Percentiles rank a stretch among this genome's conserved stretches.
phyloP scores from a whole-genome alignment of 1,140 invertebrate genomes.

The Gryon sp. region DNA sequence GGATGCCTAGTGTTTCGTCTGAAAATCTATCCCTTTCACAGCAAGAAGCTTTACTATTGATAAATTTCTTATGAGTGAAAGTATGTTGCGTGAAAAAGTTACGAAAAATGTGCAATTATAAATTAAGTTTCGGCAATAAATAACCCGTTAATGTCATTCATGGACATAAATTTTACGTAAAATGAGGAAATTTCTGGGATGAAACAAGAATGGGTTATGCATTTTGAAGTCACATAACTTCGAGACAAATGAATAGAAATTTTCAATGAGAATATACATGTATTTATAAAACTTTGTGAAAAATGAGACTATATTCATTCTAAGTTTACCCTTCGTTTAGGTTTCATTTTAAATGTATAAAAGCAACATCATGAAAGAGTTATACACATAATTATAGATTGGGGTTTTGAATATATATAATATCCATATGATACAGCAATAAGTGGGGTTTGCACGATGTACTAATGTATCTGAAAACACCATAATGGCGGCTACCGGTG shows the following conservation, averaged over 20 bases:
- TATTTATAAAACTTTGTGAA: no score
- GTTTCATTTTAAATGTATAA: neutral
- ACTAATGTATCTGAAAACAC: conserved; percentile 30
- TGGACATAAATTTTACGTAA: no score
- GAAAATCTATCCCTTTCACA: conserved; percentile 11
- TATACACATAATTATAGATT: conserved; percentile 13
- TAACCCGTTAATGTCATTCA: no score
- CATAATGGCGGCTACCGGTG: conserved; percentile 67
- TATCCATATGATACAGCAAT: conserved; percentile 34
- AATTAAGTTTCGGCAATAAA: no score
- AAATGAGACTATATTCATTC: no score
- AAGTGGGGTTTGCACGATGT: conserved; percentile 15
- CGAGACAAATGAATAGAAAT: neutral
- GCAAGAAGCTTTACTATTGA: conserved; percentile 6
- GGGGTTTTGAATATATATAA: conserved; percentile 1
- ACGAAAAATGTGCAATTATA: neutral
- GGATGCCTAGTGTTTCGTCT: neutral
- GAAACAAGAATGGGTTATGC: no score
- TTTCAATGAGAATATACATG: no score
- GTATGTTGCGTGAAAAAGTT: conserved; percentile 1
- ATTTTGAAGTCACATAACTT: no score
- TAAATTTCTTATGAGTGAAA: conserved; percentile 3
- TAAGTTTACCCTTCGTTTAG: no score
- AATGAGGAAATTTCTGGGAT: no score
- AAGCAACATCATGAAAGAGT: neutral